These are phyloP conservation scores for Troilus luridus DNA, from an alignment of 2,888 invertebrate species.

Conservation along the genomic window DNA sequence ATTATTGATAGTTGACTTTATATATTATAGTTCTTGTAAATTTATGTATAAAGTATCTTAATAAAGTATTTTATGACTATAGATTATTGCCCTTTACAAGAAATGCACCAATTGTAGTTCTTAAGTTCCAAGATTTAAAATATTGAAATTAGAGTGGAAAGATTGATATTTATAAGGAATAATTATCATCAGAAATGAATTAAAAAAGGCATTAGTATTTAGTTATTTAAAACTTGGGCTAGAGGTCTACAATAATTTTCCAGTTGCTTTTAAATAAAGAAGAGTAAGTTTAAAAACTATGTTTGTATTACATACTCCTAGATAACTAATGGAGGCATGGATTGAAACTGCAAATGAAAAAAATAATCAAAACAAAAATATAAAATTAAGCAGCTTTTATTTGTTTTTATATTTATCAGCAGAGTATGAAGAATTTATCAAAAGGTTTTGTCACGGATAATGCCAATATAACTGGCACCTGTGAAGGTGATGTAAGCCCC, in stretches of 20 bases:
- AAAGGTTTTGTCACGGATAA: too few relatives aligned
- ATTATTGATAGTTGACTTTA: constrained; percentile 50
- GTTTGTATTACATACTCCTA: neutral
- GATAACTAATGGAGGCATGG: neutral
- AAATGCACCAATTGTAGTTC: neutral
- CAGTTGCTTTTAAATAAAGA: neutral
- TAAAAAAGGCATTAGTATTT: neutral
- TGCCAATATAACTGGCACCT: too few relatives aligned
- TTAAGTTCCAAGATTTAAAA: neutral
- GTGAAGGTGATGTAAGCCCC: too few relatives aligned
- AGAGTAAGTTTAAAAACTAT: neutral
- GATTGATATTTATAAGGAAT: neutral
- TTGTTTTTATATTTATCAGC: too few relatives aligned
- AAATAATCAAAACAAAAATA: neutral
- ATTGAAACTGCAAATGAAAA: neutral
- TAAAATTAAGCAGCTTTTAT: too few relatives aligned
- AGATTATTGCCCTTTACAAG: neutral
- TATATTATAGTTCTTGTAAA: constrained; percentile 62
- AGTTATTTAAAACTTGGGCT: neutral
- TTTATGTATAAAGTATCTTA: constrained; percentile 64
- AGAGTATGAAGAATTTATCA: too few relatives aligned
- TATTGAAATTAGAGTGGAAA: neutral
- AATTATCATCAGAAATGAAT: neutral
- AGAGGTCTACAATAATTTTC: neutral
- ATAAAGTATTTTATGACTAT: constrained; percentile 65